Base-by-base conservation (phyloP, 1,140 invertebrate genomes). In the Plutomurus gul region DNA sequence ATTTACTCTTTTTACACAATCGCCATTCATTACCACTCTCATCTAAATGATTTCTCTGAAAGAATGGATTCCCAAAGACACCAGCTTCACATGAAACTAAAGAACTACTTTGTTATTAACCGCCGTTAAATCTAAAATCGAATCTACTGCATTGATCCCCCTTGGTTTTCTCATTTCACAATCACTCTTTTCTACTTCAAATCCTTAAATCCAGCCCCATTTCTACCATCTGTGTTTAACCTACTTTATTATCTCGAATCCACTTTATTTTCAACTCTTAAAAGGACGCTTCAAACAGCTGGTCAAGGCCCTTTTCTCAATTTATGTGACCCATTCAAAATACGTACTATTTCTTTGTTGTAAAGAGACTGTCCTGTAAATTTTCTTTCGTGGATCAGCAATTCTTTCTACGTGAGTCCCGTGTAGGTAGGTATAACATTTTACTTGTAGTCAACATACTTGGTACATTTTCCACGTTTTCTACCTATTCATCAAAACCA, bases 121-220 rank as follows among this genome's bases (percentile, higher is more conserved):
- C 30, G 56, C 56, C 27, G 25, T 65, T 65, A 30, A 65, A 65
- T 65, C 56, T 65, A 65, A 65, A 65, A 65, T 65, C 56, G 56
- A 65, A 65, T 65, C 56, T 65, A 25, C 4, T 65, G 2, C 56
- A 65, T 65, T 65, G 56, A 65, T 65, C 56, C 56, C 36, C 20
- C 25, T 65, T 65, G 10, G 16, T 65, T 65, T 56, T 27, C 0
- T 33, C 27, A 30, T n/a, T n/a, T 33, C 51, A 65, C 25, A 65
- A 30, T 65, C 56, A 65, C 6, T 8, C 46, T 6, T 18, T 8
- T 18, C 16, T 18, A 18, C 20, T 49, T n/a, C 46, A 49, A 30
- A 27, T 33, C 36, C 56, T 65, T 65, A 36, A 65, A 65, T 65
- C 27, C 56, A 65, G 36, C 27, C 51, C 25, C 22, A 30, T 33